Base-by-base conservation (phyloP, 2,113 vertebrate genomes). In the Herpailurus yagouaroundi region DNA sequence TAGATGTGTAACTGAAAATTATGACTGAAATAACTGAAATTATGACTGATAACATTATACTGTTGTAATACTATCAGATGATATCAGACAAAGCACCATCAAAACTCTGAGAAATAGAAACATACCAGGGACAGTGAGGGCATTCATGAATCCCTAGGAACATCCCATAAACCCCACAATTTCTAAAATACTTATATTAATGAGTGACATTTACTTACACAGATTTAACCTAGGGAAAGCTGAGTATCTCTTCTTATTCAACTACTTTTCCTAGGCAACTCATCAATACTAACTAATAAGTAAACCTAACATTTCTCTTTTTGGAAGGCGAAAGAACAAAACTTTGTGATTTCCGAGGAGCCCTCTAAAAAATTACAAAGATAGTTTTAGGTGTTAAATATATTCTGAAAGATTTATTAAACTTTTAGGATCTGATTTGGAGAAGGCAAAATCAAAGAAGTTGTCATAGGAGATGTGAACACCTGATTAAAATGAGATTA, bases 401-500 rank as follows among this genome's bases (percentile, higher is more conserved):
- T 50, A 82, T 76, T 76, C 81, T 79, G 71, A 91, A 91, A 88
- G 38, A 18, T 86, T 90, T 82, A 50, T 38, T 74, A 80, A 85
- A 57, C 23, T 69, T 88, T 77, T 80, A 88, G 27, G 21, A 89
- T 89, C 16, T 89, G 77, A 95, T 60, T 74, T 68, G 6, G 18
- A 64, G n/a, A 95, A 80, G 64, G 36, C 29, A 80, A 94, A 85
- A 38, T 15, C 41, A 92, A 92, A 85, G 12, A 89, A 55, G 3
- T 52, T 74, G 33, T 33, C 60, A 82, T 41, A 96, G 18, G 50
- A 86, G 55, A 63, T 23, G 60, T 83, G 60, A 68, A 76, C 50
- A 85, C 57, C 87, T 86, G 55, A 79, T 95, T 79, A 89, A 85
- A 33, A 88, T 80, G 85, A 31, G 16, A 85, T 74, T 41, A 55